phyloP scores from a whole-genome alignment of 2,113 vertebrate species.

The Misgurnus anguillicaudatus region DNA sequence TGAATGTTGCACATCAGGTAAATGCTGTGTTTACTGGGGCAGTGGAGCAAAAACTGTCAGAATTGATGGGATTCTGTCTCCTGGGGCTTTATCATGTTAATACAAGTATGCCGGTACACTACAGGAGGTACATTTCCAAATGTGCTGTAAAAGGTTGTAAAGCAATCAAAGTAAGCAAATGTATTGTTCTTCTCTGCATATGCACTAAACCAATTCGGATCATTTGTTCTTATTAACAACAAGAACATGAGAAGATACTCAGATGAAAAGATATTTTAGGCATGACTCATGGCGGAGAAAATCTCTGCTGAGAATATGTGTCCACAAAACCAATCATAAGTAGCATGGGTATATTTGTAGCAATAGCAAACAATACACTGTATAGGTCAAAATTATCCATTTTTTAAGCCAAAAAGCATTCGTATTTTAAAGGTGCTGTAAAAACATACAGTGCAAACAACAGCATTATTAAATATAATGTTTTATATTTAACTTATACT shows the following conservation, averaged over 20 bases:
- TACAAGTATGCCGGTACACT: conserved; percentile 1
- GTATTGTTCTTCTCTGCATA: background rate
- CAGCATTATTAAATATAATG: no score
- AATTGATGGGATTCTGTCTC: background rate
- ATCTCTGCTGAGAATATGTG: background rate
- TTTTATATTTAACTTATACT: no score
- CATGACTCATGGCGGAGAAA: background rate
- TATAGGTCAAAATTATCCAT: no score
- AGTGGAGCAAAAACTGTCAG: background rate
- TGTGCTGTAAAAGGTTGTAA: background rate
- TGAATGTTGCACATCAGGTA: background rate
- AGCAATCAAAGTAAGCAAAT: background rate
- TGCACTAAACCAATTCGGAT: no score
- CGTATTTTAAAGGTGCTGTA: no score
- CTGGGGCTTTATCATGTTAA: conserved; percentile 1
- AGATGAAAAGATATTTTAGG: background rate
- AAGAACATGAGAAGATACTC: no score
- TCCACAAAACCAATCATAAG: no score
- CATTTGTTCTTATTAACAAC: background rate
- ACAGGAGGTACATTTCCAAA: background rate
- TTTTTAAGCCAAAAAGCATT: no score
- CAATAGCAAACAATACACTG: no score
- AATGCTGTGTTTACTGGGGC: background rate
- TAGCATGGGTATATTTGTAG: no score
- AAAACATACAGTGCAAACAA: no score